Conservation (phyloP, 1,140 invertebrate genomes). For the Drosophila lini region DNA sequence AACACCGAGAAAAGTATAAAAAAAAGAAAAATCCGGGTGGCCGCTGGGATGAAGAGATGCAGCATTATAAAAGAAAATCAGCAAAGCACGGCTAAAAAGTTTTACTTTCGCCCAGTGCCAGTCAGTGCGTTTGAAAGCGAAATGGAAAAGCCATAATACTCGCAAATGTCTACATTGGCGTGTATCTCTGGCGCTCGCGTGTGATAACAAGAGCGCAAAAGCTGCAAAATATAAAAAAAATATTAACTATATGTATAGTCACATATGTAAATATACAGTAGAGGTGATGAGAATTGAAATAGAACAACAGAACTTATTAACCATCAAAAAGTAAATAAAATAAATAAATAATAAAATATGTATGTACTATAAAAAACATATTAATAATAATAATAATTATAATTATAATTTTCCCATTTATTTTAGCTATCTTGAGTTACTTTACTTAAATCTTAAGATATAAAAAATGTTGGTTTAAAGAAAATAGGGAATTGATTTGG, state of each 20-base stretch:
- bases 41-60: not conserved
- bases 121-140: slow-evolving; percentile 66
- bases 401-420: no score
- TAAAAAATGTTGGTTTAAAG: no score
- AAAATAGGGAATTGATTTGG: no score
- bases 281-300: not conserved
- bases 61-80: slow-evolving; percentile 14
- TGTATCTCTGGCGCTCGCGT: slow-evolving; percentile 11
- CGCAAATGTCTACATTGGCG: slow-evolving; percentile 1
- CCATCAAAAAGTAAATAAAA: no score
- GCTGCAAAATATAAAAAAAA: slow-evolving; percentile 37
- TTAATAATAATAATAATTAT: no score
- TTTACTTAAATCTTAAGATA: no score
- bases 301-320: no score
- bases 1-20: not conserved
- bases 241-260: slow-evolving; percentile 49
- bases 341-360: no score
- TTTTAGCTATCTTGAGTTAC: no score
- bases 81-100: slow-evolving; percentile 16
- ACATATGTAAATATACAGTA: not conserved
- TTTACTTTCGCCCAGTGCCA: slow-evolving; percentile 60
- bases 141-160: slow-evolving; percentile 50
- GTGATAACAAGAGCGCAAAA: slow-evolving; percentile 46
- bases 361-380: no score
- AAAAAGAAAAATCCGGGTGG: slow-evolving; percentile 13